Evolutionary conservation across 2,888 invertebrate species (phyloP).

Genomic region (Chesias legatella): DNA sequence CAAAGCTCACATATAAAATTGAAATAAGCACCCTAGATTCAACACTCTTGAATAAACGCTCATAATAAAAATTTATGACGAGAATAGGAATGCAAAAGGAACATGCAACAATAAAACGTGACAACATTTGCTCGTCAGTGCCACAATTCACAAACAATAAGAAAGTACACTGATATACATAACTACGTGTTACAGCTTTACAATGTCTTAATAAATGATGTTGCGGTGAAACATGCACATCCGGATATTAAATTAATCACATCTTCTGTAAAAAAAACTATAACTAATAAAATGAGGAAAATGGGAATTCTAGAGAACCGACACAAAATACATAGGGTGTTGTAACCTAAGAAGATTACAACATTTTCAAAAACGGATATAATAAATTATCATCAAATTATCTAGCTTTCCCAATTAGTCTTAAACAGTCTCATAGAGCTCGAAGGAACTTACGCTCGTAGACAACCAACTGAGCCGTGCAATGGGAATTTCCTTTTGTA

Average conservation of each 20-base stretch:
- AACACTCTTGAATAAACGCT: no score
- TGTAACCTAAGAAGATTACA: no score
- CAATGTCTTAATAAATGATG: slow-evolving; percentile 70
- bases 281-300: slow-evolving; percentile 2
- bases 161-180: slow-evolving; percentile 34
- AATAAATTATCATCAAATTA: slow-evolving; percentile 3
- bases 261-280: background rate
- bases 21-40: no score
- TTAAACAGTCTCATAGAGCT: background rate
- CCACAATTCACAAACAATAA: slow-evolving; percentile 65
- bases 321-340: no score
- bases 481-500: slow-evolving; percentile 87
- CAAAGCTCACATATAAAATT: no score
- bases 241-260: background rate
- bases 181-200: slow-evolving; percentile 71
- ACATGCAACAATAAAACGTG: slow-evolving; percentile 1
- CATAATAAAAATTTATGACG: background rate
- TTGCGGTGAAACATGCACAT: slow-evolving; percentile 58
- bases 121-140: slow-evolving; percentile 35
- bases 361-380: no score
- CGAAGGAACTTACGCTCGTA: slow-evolving; percentile 86
- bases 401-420: slow-evolving; percentile 8
- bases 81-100: slow-evolving; percentile 11
- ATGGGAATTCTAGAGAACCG: no score
- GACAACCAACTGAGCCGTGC: slow-evolving; percentile 93